Conservation (phyloP, 2,797 vertebrate genomes). For the Acanthurus lineatus region DNA sequence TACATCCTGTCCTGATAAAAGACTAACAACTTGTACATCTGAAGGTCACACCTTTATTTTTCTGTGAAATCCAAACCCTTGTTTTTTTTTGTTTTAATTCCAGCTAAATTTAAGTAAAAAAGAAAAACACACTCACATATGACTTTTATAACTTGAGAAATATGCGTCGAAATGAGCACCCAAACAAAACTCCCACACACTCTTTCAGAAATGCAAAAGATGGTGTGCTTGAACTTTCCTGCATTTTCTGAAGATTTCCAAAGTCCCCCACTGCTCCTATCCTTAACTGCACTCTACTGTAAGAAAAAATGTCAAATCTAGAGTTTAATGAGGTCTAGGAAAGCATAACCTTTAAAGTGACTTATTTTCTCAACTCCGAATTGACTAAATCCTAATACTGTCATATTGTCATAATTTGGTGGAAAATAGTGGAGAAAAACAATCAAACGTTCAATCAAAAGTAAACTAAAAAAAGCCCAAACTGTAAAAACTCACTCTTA, state of each 20-base stretch:
- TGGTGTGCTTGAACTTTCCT: constrained; percentile 1
- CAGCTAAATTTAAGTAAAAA: neutral
- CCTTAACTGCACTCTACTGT: constrained; percentile 11
- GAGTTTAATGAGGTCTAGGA: neutral
- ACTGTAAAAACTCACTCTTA: neutral
- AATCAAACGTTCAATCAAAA: neutral
- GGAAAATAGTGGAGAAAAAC: neutral
- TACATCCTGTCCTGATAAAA: neutral
- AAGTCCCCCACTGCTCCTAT: neutral
- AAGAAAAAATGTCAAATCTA: constrained; percentile 7
- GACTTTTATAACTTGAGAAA: constrained; percentile 19
- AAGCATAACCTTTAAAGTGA: constrained; percentile 26
- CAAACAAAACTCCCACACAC: constrained; percentile 36
- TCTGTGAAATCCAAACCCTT: neutral
- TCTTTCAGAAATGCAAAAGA: constrained; percentile 32
- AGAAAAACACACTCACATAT: constrained; percentile 7
- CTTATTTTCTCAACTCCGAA: neutral
- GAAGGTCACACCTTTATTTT: neutral
- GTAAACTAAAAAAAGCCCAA: neutral
- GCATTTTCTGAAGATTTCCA: constrained; percentile 1
- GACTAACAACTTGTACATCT: neutral
- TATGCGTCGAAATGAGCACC: constrained; percentile 24
- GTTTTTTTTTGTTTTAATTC: neutral
- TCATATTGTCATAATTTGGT: neutral
- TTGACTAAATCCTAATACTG: neutral